phyloP scores from a whole-genome alignment of 2,113 vertebrate species.

The Butastur rufipennis region DNA sequence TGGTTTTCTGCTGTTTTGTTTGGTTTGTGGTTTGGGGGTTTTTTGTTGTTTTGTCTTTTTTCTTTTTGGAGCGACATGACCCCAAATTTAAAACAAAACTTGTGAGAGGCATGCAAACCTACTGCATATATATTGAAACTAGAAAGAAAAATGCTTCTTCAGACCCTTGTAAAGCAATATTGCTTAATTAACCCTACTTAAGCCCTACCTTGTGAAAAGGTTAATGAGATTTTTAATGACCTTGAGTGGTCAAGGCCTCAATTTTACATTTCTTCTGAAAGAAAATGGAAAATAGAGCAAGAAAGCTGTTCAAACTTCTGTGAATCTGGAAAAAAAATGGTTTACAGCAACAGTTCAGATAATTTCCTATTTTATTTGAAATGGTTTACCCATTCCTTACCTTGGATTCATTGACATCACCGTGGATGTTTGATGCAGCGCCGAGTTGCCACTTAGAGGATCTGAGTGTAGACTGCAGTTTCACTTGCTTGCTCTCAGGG shows the following conservation, averaged over 20 bases:
- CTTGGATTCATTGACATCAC: background rate
- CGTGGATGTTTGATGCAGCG: background rate
- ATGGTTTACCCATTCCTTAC: background rate
- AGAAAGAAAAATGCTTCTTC: slow-evolving; percentile 50
- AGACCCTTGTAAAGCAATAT: slow-evolving; percentile 63
- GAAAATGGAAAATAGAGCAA: slow-evolving; percentile 64
- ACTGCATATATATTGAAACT: slow-evolving; percentile 12
- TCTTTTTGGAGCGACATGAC: background rate
- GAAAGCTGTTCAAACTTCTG: slow-evolving; percentile 48
- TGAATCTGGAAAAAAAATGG: background rate
- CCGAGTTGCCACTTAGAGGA: background rate
- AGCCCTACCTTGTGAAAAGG: slow-evolving; percentile 66
- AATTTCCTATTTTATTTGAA: background rate
- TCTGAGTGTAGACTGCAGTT: background rate
- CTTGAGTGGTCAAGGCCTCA: slow-evolving; percentile 71
- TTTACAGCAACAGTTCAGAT: slow-evolving; percentile 28
- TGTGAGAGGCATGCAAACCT: background rate
- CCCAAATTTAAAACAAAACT: background rate
- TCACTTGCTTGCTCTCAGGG: accelerated
- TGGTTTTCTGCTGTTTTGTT: background rate
- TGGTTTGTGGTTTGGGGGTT: background rate
- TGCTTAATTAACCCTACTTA: slow-evolving; percentile 72
- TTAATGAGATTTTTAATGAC: slow-evolving; percentile 73
- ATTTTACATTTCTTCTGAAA: slow-evolving; percentile 67
- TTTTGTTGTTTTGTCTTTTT: background rate